phyloP scores from a whole-genome alignment of 2,888 invertebrate genomes.

The Lordiphosa andalusiaca region DNA sequence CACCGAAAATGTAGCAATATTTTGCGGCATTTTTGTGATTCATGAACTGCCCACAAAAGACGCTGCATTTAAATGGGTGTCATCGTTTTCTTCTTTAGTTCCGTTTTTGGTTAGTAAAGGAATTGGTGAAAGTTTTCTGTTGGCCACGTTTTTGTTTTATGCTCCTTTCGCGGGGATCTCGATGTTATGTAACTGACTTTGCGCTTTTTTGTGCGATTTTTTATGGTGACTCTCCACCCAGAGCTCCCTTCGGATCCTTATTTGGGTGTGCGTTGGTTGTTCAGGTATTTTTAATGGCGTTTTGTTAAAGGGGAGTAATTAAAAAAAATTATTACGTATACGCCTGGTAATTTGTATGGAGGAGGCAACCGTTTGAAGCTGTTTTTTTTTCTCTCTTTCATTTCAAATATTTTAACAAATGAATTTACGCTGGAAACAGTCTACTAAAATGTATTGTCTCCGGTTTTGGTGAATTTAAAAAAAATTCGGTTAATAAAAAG shows the following conservation, averaged over 20 bases:
- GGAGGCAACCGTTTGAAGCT: background rate
- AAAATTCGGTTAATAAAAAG: too few species aligned
- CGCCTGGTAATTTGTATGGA: slow-evolving; percentile 38
- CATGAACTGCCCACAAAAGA: slow-evolving; percentile 35
- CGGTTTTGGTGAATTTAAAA: too few species aligned
- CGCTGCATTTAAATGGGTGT: slow-evolving; percentile 49
- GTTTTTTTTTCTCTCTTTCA: too few species aligned
- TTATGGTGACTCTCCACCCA: slow-evolving; percentile 15
- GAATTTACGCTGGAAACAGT: too few species aligned
- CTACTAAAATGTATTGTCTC: too few species aligned
- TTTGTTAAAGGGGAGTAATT: slow-evolving; percentile 7
- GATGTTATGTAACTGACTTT: slow-evolving; percentile 36
- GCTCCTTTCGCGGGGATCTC: slow-evolving; percentile 45
- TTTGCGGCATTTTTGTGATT: slow-evolving; percentile 33
- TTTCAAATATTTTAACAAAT: too few species aligned
- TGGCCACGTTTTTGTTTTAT: slow-evolving; percentile 28
- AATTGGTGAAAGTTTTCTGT: slow-evolving; percentile 61
- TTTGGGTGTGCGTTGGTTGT: slow-evolving; percentile 27
- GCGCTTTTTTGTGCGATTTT: slow-evolving; percentile 11
- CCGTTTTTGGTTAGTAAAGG: slow-evolving; percentile 53
- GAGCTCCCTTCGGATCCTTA: slow-evolving; percentile 37
- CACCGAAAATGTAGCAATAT: slow-evolving; percentile 36
- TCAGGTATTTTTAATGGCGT: slow-evolving; percentile 17
- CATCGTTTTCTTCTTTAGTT: slow-evolving; percentile 35
- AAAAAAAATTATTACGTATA: slow-evolving; percentile 50